Base-by-base conservation (phyloP, 2,888 invertebrate species). In the Seira ritae region DNA sequence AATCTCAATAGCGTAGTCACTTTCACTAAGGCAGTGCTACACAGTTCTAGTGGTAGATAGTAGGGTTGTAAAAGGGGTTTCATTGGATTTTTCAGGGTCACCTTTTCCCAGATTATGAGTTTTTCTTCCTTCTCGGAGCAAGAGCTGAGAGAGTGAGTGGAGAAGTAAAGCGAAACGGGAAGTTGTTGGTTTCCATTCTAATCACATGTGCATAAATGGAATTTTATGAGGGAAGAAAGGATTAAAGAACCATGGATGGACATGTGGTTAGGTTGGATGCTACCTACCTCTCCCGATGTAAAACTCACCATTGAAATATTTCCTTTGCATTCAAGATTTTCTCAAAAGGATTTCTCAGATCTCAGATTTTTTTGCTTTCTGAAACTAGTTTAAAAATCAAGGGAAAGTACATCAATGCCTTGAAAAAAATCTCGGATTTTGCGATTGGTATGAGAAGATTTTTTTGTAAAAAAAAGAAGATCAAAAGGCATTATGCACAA, bases 81-180 rank as follows among this genome's bases (percentile, higher is more conserved):
- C 72, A 24, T 60, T 72, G 60, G 19, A 65, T 76, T 76, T 81
- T 81, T 81, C 81, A 81, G 81, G 81, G 81, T 81, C 81, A 81
- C 76, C 81, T 81, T 72, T 71, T 55, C 55, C 15, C 6, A 55
- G 55, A 55, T 55, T 55, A 55, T 55, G 55, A 55, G 55, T 55
- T 55, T 55, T 31, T 31, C 31, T 31, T 31, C 31, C 8, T 31
- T 55, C 15, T 55, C 55, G 55, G 55, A 55, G 55, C 55, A 8
- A 8, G 15, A 8, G 15, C 17, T 55, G 55, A 17, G 55, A 3
- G 15, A 55, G 55, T 55, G 55, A n/a, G 15, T 12, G 12, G 12
- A 55, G 8, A 15, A n/a, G 15, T 12, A 55, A 55, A 55, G 8
- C 31, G 31, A 31, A 55, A 55, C 55, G 55, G 55, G 55, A 55